Evolutionary conservation across 2,797 vertebrate species (phyloP).

Genomic region (Clarias fuscus): DNA sequence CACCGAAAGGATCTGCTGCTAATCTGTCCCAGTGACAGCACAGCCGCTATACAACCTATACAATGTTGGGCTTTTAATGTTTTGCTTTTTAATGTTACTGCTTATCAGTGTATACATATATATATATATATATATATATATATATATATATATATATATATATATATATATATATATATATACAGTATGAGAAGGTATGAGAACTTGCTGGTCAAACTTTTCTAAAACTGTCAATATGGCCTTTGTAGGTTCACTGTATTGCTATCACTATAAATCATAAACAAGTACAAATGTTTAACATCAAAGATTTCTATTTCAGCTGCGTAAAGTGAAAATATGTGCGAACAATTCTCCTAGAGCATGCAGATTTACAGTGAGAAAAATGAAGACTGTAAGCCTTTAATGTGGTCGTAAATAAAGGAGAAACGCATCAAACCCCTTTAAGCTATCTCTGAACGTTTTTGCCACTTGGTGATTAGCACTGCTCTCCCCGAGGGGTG

Average conservation of each 20-base stretch:
- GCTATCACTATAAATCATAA: neutral
- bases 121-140: no score
- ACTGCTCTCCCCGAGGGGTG: conserved; percentile 11
- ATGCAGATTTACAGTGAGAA: conserved; percentile 16
- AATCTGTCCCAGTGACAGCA: no score
- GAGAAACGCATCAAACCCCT: conserved; percentile 12
- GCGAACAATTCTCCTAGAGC: neutral
- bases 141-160: no score
- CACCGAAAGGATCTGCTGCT: no score
- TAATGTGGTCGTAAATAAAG: conserved; percentile 28
- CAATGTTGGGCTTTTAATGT: no score
- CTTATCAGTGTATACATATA: neutral
- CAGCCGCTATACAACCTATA: no score
- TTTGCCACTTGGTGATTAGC: conserved; percentile 41
- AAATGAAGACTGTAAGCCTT: conserved; percentile 18
- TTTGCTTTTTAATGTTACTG: no score
- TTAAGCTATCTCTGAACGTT: conserved; percentile 22
- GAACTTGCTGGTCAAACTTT: neutral
- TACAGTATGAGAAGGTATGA: neutral
- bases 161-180: neutral
- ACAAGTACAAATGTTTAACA: neutral
- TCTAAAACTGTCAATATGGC: neutral
- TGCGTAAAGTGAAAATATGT: neutral
- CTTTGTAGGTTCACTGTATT: neutral
- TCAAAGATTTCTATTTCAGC: neutral